These are phyloP conservation scores for Rhynchophorus ferrugineus DNA, from an alignment of 1,140 invertebrate genomes.

Conservation along the genomic window DNA sequence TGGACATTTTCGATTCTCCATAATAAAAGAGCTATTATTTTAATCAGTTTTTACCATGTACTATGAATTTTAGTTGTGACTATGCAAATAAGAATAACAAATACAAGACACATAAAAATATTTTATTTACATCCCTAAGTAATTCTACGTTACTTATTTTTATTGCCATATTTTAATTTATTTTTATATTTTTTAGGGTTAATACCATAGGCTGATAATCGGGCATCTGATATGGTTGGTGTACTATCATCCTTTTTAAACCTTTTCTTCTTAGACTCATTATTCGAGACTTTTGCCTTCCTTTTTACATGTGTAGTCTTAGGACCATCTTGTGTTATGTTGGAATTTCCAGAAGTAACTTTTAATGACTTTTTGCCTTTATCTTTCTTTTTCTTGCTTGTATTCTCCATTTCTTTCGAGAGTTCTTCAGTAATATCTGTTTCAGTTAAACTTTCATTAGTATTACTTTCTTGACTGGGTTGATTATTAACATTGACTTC, in stretches of 20 bases:
- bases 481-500: not conserved
- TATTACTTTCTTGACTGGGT: not conserved
- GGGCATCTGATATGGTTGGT: constrained; percentile 56
- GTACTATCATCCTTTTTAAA: constrained; percentile 32
- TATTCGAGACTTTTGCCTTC: constrained; percentile 24
- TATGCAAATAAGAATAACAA: too few relatives aligned
- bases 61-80: too few relatives aligned
- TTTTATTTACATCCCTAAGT: too few relatives aligned
- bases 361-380: constrained; percentile 4
- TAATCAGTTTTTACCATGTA: too few relatives aligned
- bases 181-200: constrained; percentile 86
- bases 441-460: constrained; percentile 8
- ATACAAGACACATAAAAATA: too few relatives aligned
- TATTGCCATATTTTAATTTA: constrained; percentile 49
- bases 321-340: constrained; percentile 12
- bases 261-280: constrained; percentile 17
- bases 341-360: not conserved
- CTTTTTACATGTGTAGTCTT: constrained; percentile 7
- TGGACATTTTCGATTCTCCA: too few relatives aligned
- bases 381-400: constrained; percentile 17
- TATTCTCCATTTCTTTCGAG: constrained; percentile 22
- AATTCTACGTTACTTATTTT: too few relatives aligned
- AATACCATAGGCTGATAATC: constrained; percentile 81
- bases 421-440: constrained; percentile 19
- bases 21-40: too few relatives aligned